Percentiles rank a stretch among this genome's conserved stretches.
Evolutionary conservation across 2,113 vertebrate species (phyloP).

Genomic region (Poeciliopsis turrubarensis): DNA sequence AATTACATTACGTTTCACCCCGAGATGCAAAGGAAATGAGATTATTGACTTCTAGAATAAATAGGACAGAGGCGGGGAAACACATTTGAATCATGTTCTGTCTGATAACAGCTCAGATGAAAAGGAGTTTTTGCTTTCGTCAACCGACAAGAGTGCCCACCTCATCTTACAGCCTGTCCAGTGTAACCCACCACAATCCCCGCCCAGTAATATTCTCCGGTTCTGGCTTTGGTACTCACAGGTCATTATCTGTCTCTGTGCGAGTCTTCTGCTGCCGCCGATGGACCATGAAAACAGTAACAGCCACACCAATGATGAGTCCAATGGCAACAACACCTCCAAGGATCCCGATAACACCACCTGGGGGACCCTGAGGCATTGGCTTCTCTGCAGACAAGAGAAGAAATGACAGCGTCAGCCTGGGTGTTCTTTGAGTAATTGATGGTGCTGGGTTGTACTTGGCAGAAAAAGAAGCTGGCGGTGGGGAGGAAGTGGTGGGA

Average conservation of each 20-base stretch:
- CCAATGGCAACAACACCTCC: conserved; percentile 82
- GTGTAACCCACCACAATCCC: conserved; percentile 8
- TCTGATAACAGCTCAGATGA: conserved; percentile 26
- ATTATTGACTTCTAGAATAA: conserved; percentile 15
- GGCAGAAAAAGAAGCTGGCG: not conserved
- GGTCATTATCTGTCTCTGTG: conserved; percentile 77
- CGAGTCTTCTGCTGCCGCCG: conserved; percentile 83
- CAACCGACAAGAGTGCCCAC: conserved; percentile 55
- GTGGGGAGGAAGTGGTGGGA: conserved; percentile 9
- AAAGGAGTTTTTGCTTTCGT: conserved; percentile 43
- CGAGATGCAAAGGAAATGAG: conserved; percentile 4
- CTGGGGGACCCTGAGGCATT: conserved; percentile 80
- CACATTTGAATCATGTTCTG: conserved; percentile 14
- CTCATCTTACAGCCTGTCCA: conserved; percentile 60
- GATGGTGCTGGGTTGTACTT: conserved; percentile 37
- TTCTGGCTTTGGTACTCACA: conserved; percentile 83
- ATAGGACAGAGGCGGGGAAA: not conserved
- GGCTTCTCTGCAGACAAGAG: conserved; percentile 87
- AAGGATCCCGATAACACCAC: conserved; percentile 84
- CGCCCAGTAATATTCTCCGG: conserved; percentile 47
- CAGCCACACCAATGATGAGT: conserved; percentile 81
- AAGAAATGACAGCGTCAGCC: conserved; percentile 56
- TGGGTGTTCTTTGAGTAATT: conserved; percentile 30
- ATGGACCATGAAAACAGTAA: conserved; percentile 85
- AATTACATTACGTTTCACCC: conserved; percentile 14